Conservation (phyloP, 2,888 invertebrate species). For the Drosophila robusta region DNA sequence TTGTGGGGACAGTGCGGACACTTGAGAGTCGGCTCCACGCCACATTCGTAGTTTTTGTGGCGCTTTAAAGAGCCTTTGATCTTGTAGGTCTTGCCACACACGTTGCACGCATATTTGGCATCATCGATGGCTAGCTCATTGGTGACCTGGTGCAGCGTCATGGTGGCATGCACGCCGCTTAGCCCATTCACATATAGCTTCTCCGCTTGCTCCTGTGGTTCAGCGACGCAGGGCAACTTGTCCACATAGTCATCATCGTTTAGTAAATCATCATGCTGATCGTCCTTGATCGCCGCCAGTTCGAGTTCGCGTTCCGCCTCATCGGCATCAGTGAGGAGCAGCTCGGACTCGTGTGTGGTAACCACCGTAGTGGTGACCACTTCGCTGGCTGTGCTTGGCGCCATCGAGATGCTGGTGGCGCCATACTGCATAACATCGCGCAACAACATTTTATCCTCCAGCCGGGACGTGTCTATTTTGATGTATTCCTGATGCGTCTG, state of each 20-base stretch:
- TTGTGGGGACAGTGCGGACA: conserved; percentile 84
- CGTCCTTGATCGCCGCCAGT: conserved; percentile 58
- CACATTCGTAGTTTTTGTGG: conserved; percentile 91
- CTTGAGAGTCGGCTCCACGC: conserved; percentile 82
- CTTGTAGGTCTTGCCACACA: conserved; percentile 93
- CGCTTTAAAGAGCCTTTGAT: conserved; percentile 91
- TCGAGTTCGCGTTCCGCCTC: conserved; percentile 69
- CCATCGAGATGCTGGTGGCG: conserved; percentile 64
- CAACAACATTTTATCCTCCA: conserved; percentile 80
- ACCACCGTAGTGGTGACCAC: conserved; percentile 52
- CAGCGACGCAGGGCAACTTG: conserved; percentile 43
- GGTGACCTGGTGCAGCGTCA: conserved; percentile 55
- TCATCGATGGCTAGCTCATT: conserved; percentile 56
- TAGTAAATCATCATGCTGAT: conserved; percentile 49
- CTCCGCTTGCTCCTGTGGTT: conserved; percentile 33
- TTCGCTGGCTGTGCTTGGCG: conserved; percentile 40
- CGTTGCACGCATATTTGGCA: conserved; percentile 87
- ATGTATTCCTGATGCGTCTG: conserved; percentile 72
- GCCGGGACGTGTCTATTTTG: conserved; percentile 79
- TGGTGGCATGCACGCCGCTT: conserved; percentile 41
- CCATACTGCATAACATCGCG: conserved; percentile 82
- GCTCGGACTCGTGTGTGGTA: conserved; percentile 52
- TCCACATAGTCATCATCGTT: conserved; percentile 59
- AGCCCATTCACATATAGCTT: conserved; percentile 61
- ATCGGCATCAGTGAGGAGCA: conserved; percentile 62